A percentile compares a stretch with the other conserved stretches of the same genome.
Evolutionary conservation across 35 echinoderm and acorn worm species (phyloP).

Genomic region (Eucidaris tribuloides): DNA sequence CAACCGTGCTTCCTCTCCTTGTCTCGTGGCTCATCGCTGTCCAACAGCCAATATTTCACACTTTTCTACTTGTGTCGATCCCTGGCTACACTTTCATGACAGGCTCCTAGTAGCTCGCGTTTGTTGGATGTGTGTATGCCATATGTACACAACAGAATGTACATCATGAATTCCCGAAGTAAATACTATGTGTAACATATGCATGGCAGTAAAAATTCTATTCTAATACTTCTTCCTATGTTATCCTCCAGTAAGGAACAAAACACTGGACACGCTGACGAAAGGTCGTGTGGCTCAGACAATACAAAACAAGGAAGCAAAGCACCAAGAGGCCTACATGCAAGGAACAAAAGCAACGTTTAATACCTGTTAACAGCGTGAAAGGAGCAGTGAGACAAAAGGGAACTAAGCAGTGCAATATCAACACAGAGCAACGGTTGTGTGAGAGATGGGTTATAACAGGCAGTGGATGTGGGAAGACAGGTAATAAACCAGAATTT

Average conservation of each 20-base stretch:
- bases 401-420: slow-evolving; percentile 80
- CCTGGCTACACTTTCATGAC: too few relatives aligned
- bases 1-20: too few relatives aligned
- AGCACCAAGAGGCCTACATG: slow-evolving; percentile 35
- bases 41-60: too few relatives aligned
- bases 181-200: too few relatives aligned
- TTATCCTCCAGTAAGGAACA: slow-evolving; percentile 34
- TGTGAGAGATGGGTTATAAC: slow-evolving; percentile 99
- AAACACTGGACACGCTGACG: slow-evolving; percentile 49
- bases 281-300: slow-evolving; percentile 60
- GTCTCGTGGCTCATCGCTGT: too few relatives aligned
- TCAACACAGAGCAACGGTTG: slow-evolving; percentile 92
- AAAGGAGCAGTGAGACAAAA: slow-evolving; percentile 76
- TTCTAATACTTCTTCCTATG: too few relatives aligned
- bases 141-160: too few relatives aligned
- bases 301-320: slow-evolving; percentile 48
- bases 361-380: slow-evolving; percentile 73
- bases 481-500: slow-evolving; percentile 44
- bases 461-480: slow-evolving; percentile 89
- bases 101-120: too few relatives aligned
- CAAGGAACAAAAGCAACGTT: slow-evolving; percentile 45
- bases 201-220: too few relatives aligned
- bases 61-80: too few relatives aligned
- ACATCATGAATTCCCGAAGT: too few relatives aligned
- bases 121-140: too few relatives aligned